phyloP scores from a whole-genome alignment of 2,888 invertebrate genomes.

The Lumbricus terrestris region DNA sequence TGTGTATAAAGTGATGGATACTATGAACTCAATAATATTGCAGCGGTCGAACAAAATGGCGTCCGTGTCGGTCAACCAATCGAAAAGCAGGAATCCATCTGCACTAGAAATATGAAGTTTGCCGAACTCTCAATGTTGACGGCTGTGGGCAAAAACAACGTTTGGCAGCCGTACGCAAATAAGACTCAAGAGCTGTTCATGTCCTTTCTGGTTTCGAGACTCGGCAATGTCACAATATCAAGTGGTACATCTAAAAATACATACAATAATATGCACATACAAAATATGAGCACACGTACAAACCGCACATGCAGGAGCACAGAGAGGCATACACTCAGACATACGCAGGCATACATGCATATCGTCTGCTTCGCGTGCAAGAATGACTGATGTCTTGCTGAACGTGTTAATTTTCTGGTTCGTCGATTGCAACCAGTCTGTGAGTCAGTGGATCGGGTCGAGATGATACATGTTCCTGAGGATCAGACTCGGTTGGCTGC shows the following conservation, averaged over 20 bases:
- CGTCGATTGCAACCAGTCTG: not conserved
- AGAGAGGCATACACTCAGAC: not conserved
- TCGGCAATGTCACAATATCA: not conserved
- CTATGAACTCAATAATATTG: too few relatives aligned
- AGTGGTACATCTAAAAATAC: not conserved
- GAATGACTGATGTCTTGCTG: not conserved
- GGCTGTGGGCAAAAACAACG: too few relatives aligned
- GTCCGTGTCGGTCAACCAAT: too few relatives aligned
- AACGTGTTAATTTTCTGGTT: not conserved
- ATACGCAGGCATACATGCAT: not conserved
- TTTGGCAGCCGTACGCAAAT: not conserved
- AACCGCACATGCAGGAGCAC: not conserved
- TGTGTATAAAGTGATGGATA: too few relatives aligned
- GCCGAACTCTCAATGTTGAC: too few relatives aligned
- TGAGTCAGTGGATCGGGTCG: not conserved
- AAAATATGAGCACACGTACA: not conserved
- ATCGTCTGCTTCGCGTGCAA: not conserved
- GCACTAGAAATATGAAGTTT: too few relatives aligned
- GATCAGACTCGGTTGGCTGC: not conserved
- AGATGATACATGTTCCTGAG: not conserved
- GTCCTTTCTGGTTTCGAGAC: not conserved
- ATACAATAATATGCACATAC: not conserved
- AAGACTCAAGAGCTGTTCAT: not conserved
- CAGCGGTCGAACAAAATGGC: too few relatives aligned
- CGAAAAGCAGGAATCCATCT: too few relatives aligned